Base-by-base conservation (phyloP, 2,113 vertebrate genomes). In the Megaleporinus macrocephalus region DNA sequence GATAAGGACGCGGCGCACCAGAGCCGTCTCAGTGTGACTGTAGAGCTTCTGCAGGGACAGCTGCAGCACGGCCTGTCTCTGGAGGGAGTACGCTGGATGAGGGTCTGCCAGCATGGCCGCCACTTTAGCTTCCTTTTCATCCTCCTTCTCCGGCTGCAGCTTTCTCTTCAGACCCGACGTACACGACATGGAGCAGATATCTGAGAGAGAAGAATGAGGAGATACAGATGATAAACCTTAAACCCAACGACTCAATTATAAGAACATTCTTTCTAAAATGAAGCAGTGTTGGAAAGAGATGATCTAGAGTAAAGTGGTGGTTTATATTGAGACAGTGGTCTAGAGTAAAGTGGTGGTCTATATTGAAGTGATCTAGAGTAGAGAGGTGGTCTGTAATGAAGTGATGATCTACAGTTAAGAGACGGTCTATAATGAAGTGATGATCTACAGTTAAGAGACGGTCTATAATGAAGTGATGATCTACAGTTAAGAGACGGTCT, bases 11-110 rank as follows among this genome's bases (percentile, higher is more conserved):
- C 96, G 95, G 89, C 95, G 95, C 85, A 94, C 94, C 91, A 98
- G 92, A 90, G 95, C 95, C 4, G 94, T 95, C 92, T 96, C 95
- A 0, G 92, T 93, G 57, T 69, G 29, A 92, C 89, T 41, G 92
- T 96, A 96, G 82, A 98, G 95, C 91, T 98, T 98, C 95, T 96
- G 95, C 88, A 97, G 94, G 85, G 96, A 98, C 93, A 97, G 95
- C 95, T 96, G 96, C 94, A 98, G 96, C 91, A 98, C 95, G 90
- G 94, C 95, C 95, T 98, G 95, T 72, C 96, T 94, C 95, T 97
- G 96, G 92, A 96, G 93, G 81, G 94, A 94, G 94, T 94, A 96
- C 57, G 95, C 95, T 89, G 93, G 18, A 10, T 47, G n/a, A 0
- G 66, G 33, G 41, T 49, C 65, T 93, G 93, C 94, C 95, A 69